Evolutionary conservation across 2,113 vertebrate species (phyloP).

Genomic region (Gallinago undulata): DNA sequence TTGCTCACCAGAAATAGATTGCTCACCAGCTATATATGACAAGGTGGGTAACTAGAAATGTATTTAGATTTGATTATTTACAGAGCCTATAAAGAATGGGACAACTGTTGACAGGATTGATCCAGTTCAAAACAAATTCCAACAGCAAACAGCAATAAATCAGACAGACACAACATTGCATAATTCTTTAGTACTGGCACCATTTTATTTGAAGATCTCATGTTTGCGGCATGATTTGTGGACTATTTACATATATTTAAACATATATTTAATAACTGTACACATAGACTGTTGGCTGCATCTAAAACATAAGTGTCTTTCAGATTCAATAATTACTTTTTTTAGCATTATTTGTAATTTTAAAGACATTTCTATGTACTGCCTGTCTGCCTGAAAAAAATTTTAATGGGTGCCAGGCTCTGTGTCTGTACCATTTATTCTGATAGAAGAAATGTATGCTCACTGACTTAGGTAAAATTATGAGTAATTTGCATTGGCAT

Average conservation of each 20-base stretch:
- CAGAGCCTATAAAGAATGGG: background rate
- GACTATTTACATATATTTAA: background rate
- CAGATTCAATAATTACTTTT: background rate
- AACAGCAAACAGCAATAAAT: background rate
- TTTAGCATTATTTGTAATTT: background rate
- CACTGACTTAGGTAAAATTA: background rate
- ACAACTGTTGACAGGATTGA: background rate
- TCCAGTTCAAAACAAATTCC: slow-evolving; percentile 8
- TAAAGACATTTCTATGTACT: background rate
- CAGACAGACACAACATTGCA: background rate
- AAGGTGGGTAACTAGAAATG: slow-evolving; percentile 15
- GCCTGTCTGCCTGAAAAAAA: background rate
- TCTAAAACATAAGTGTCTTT: background rate
- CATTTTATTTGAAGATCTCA: background rate
- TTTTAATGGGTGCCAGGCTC: background rate
- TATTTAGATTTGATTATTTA: slow-evolving; percentile 53
- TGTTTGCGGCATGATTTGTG: background rate
- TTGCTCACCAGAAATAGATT: background rate
- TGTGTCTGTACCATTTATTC: background rate
- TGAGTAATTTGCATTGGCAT: background rate
- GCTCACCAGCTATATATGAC: background rate
- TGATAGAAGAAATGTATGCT: background rate
- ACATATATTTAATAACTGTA: background rate
- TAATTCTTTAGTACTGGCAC: background rate
- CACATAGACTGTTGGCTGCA: background rate